These are phyloP conservation scores for Heliconius ismenius DNA, from an alignment of 2,888 invertebrate genomes.

Conservation along the genomic window DNA sequence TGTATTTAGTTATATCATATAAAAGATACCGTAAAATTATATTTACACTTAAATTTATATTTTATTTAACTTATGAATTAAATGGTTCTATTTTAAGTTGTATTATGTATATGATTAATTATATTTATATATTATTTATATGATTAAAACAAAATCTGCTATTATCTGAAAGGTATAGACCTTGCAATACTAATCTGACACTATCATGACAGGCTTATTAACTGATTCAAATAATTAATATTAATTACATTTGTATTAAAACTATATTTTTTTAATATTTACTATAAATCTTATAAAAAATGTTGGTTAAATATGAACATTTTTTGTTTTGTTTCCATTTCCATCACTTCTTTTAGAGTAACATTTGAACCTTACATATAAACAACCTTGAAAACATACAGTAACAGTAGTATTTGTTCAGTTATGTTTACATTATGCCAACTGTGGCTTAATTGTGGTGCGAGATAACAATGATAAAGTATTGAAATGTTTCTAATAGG, in stretches of 20 bases:
- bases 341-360: neutral
- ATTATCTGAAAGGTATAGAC: neutral
- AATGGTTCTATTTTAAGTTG: neutral
- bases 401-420: conserved; percentile 5
- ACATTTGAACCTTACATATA: neutral
- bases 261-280: neutral
- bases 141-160: neutral
- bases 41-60: neutral
- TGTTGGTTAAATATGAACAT: neutral
- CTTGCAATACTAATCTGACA: neutral
- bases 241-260: too few relatives aligned
- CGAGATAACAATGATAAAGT: neutral
- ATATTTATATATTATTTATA: too few relatives aligned
- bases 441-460: neutral
- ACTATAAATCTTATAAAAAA: neutral
- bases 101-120: neutral
- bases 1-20: too few relatives aligned
- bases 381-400: conserved; percentile 9
- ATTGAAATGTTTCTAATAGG: neutral
- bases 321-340: neutral
- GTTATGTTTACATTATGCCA: conserved; percentile 3
- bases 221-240: neutral
- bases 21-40: neutral
- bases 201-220: neutral
- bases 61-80: neutral